Percentiles rank a stretch among this genome's conserved stretches.
phyloP scores from a whole-genome alignment of 2,113 vertebrate species.

The Poeciliopsis turrubarensis region DNA sequence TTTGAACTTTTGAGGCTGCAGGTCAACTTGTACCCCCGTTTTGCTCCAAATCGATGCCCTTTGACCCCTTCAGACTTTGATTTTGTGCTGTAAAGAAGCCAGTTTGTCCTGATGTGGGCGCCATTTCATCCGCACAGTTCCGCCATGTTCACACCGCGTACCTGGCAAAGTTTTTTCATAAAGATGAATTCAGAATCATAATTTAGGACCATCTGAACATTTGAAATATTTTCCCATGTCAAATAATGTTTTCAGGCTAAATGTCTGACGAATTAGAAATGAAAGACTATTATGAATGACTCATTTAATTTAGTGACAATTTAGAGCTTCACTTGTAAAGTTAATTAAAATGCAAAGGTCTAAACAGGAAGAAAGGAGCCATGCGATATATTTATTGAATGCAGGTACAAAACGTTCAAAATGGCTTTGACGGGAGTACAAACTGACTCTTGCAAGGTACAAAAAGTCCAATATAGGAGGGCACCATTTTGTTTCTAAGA shows the following conservation, averaged over 20 bases:
- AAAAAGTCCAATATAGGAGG: background rate
- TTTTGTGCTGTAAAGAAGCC: background rate
- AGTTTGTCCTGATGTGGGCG: no score
- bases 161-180: background rate
- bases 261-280: background rate
- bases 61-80: background rate
- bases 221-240: no score
- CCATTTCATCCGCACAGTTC: background rate
- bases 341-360: background rate
- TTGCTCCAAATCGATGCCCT: background rate
- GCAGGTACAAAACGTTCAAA: background rate
- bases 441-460: background rate
- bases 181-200: background rate
- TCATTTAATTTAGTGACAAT: background rate
- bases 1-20: background rate
- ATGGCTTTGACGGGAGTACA: background rate
- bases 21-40: background rate
- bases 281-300: background rate
- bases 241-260: background rate
- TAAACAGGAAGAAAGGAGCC: background rate
- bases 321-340: background rate
- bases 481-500: no score
- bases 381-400: background rate
- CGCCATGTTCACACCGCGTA: background rate
- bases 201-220: no score